These are phyloP conservation scores for Passer domesticus DNA, from an alignment of 2,113 vertebrate genomes.

Conservation along the genomic window DNA sequence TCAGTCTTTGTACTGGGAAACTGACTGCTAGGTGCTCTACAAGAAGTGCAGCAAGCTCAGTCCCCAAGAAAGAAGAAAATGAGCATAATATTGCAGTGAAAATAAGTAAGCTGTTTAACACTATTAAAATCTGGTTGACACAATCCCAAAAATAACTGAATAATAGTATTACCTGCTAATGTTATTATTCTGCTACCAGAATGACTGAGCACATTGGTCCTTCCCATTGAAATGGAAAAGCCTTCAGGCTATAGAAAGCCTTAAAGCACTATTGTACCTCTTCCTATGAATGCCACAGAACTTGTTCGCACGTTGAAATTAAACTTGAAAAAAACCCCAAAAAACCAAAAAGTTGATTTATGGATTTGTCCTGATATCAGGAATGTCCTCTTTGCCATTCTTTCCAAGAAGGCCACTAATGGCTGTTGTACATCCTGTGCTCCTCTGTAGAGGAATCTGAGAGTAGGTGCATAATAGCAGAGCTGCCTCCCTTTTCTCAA, in stretches of 20 bases:
- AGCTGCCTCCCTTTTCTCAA: background rate
- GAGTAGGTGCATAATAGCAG: background rate
- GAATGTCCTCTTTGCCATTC: background rate
- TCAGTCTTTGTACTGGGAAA: background rate
- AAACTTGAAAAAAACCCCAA: background rate
- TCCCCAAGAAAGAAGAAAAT: background rate
- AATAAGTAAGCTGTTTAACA: background rate
- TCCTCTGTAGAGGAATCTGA: background rate
- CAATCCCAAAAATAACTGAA: background rate
- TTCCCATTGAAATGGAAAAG: background rate
- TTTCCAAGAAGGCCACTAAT: background rate
- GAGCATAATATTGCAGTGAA: background rate
- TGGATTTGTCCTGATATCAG: background rate
- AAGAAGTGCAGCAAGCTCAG: background rate
- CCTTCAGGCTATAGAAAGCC: background rate
- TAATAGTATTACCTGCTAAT: background rate
- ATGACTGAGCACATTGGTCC: background rate
- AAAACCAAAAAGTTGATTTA: background rate
- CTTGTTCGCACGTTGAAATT: background rate
- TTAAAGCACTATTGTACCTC: background rate
- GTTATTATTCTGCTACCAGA: background rate
- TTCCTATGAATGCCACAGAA: background rate
- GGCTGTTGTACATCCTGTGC: background rate
- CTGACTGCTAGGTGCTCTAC: background rate
- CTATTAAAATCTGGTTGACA: background rate